Percentiles rank a stretch among this genome's conserved stretches.
Conservation (phyloP, 2,113 vertebrate genomes). For the Hydrochoerus hydrochaeris region DNA sequence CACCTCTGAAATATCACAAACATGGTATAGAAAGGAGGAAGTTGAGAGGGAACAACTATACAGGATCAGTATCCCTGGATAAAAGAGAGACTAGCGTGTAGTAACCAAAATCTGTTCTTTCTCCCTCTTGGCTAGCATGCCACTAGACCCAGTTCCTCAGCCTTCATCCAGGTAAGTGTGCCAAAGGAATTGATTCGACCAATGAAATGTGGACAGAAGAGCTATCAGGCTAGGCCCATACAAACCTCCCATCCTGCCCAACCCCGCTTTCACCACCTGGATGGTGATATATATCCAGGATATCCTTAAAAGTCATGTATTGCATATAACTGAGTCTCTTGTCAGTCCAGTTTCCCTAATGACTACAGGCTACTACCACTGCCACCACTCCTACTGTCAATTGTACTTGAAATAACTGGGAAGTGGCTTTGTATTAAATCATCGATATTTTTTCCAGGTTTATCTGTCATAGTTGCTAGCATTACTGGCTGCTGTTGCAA, state of each 20-base stretch:
- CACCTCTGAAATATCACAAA: slow-evolving; percentile 51
- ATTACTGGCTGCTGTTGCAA: slow-evolving; percentile 3
- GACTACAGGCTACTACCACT: neutral
- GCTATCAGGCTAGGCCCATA: neutral
- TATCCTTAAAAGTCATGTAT: neutral
- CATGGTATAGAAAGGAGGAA: slow-evolving; percentile 28
- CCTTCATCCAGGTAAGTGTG: neutral
- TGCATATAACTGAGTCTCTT: neutral
- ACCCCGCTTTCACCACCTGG: neutral
- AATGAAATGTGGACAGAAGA: neutral
- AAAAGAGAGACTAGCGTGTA: slow-evolving; percentile 9
- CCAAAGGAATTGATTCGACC: neutral
- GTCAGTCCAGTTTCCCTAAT: neutral
- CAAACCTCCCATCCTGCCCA: neutral
- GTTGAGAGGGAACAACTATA: neutral
- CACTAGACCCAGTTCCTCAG: neutral
- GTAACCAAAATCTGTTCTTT: slow-evolving; percentile 45
- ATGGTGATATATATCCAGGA: neutral
- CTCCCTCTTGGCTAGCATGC: slow-evolving; percentile 5
- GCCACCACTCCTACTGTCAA: neutral
- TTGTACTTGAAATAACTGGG: slow-evolving; percentile 23
- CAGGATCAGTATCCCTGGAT: slow-evolving; percentile 27
- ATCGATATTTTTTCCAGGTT: slow-evolving; percentile 18
- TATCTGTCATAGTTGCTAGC: neutral
- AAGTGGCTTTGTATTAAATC: slow-evolving; percentile 42